Conservation (phyloP, 2,888 invertebrate genomes). For the Eurois occulta region DNA sequence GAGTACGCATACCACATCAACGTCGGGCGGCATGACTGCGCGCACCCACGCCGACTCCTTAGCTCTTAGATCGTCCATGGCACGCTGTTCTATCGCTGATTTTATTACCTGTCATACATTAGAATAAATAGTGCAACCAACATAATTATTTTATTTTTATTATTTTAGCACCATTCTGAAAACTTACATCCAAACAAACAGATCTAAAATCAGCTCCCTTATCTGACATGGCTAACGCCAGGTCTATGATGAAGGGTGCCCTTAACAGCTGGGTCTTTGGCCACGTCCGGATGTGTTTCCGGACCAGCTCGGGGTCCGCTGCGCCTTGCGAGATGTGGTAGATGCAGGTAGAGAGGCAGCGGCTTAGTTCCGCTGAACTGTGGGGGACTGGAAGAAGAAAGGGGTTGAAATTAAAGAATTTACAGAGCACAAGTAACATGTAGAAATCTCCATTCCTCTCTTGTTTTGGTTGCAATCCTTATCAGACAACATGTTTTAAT, state of each 20-base stretch:
- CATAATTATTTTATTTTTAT: neutral
- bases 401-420: neutral
- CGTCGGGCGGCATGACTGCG: slow-evolving; percentile 79
- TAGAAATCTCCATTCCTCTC: neutral
- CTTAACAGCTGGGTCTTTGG: slow-evolving; percentile 81
- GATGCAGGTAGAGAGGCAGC: slow-evolving; percentile 84
- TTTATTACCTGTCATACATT: slow-evolving; percentile 76
- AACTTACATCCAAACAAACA: slow-evolving; percentile 79
- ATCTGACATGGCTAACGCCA: slow-evolving; percentile 82
- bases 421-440: neutral
- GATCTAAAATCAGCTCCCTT: slow-evolving; percentile 81
- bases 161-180: neutral
- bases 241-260: slow-evolving; percentile 81
- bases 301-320: slow-evolving; percentile 79
- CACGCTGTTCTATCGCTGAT: slow-evolving; percentile 80
- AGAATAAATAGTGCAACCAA: neutral
- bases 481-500: neutral
- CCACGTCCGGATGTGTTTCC: slow-evolving; percentile 81
- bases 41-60: slow-evolving; percentile 82
- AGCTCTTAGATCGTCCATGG: slow-evolving; percentile 74
- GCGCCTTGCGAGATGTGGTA: slow-evolving; percentile 84
- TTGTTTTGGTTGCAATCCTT: neutral
- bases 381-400: slow-evolving; percentile 74
- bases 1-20: slow-evolving; percentile 79
- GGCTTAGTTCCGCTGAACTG: slow-evolving; percentile 81